These are phyloP conservation scores for Dolichallabes microphthalmus DNA, from an alignment of 2,113 vertebrate species.

Conservation along the genomic window DNA sequence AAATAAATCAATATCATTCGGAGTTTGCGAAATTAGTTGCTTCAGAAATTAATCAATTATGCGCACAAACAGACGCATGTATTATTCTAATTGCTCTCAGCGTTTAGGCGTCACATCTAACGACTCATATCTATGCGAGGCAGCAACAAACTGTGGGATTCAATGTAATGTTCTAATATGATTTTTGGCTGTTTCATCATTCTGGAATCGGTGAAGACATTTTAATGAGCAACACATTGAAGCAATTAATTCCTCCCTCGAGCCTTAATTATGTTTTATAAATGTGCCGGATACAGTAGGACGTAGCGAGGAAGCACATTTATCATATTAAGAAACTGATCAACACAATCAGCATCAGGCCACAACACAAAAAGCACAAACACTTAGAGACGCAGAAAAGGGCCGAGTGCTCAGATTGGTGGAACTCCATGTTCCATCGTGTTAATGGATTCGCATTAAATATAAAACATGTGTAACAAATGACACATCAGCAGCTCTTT, in stretches of 20 bases:
- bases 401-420: not conserved
- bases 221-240: slow-evolving; percentile 32
- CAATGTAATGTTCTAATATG: not conserved
- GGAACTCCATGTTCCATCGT: not conserved
- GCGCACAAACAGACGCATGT: slow-evolving; percentile 22
- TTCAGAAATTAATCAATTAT: slow-evolving; percentile 34
- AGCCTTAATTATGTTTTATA: not conserved
- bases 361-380: slow-evolving; percentile 21
- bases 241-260: not conserved
- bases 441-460: not conserved
- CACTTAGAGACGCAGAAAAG: slow-evolving; percentile 6
- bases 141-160: not conserved
- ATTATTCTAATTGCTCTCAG: slow-evolving; percentile 20
- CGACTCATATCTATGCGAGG: slow-evolving; percentile 24
- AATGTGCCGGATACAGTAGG: not conserved
- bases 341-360: not conserved
- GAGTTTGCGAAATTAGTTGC: slow-evolving; percentile 11
- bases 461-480: not conserved
- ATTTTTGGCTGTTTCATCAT: not conserved
- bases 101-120: not conserved
- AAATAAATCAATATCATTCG: not conserved
- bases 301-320: not conserved
- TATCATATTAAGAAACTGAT: slow-evolving; percentile 13
- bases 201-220: slow-evolving; percentile 4
- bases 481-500: not conserved